These are phyloP conservation scores for Pocillopora damicornis DNA, from an alignment of 64 coral and sea anemone species.

Conservation along the genomic window DNA sequence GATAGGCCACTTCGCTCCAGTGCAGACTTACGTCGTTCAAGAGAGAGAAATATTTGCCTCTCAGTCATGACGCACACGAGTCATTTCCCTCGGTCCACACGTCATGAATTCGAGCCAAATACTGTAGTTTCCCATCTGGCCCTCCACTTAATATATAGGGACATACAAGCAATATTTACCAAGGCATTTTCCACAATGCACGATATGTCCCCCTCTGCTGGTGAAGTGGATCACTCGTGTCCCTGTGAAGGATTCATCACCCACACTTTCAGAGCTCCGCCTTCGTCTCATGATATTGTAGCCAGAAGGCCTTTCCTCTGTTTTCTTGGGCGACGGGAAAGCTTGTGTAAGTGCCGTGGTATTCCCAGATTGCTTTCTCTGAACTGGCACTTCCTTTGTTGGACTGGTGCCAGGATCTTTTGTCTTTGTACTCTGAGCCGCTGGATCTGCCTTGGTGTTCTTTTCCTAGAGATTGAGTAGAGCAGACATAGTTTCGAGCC, in stretches of 20 bases:
- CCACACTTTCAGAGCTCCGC: constrained; percentile 67
- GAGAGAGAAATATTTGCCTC: no score
- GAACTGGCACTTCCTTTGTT: constrained; percentile 5
- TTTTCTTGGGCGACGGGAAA: constrained; percentile 20
- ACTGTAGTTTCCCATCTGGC: no score
- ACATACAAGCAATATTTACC: constrained; percentile 37
- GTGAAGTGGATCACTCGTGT: constrained; percentile 54
- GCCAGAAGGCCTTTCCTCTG: neutral
- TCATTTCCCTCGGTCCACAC: no score
- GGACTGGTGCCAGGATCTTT: constrained; percentile 18
- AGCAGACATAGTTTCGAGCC: no score
- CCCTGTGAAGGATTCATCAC: constrained; percentile 51
- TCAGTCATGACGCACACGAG: no score
- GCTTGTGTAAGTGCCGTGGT: neutral
- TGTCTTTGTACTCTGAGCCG: constrained; percentile 23
- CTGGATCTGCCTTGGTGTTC: constrained; percentile 21
- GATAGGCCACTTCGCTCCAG: no score
- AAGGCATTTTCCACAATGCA: constrained; percentile 88
- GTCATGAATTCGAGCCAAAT: no score
- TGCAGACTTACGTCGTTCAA: no score
- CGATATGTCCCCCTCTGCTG: constrained; percentile 69
- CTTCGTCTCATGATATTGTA: constrained; percentile 48
- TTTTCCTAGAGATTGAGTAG: neutral
- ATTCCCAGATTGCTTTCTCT: constrained; percentile 3
- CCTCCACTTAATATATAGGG: neutral